These are phyloP conservation scores for Anodontia alba DNA, from an alignment of 2,888 invertebrate genomes.

Conservation along the genomic window DNA sequence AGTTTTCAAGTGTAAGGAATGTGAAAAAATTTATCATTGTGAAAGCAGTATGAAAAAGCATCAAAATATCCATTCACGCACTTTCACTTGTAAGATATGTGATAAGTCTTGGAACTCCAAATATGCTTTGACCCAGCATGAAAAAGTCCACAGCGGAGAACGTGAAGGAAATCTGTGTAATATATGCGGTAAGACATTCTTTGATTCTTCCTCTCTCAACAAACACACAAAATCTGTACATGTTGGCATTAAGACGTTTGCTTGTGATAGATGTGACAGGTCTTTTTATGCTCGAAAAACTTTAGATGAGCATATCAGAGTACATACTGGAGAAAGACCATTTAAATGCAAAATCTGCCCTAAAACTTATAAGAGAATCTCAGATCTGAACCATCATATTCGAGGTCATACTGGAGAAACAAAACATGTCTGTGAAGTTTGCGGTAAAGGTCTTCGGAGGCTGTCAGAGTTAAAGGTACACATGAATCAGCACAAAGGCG, in stretches of 20 bases:
- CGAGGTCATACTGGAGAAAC: conserved; percentile 57
- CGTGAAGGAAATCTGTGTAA: conserved; percentile 38
- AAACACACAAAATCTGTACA: conserved; percentile 57
- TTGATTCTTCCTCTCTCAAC: conserved; percentile 52
- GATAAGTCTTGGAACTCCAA: conserved; percentile 44
- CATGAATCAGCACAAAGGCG: conserved; percentile 34
- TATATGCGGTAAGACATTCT: conserved; percentile 56
- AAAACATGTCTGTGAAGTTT: conserved; percentile 52
- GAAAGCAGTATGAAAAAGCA: conserved; percentile 42
- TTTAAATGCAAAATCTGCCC: conserved; percentile 55
- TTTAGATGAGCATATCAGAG: conserved; percentile 53
- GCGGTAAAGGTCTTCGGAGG: conserved; percentile 56
- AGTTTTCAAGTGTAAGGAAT: conserved; percentile 45
- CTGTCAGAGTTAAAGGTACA: conserved; percentile 56
- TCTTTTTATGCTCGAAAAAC: conserved; percentile 54
- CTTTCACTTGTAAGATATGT: conserved; percentile 45
- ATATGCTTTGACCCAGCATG: conserved; percentile 44
- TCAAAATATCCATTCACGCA: conserved; percentile 44
- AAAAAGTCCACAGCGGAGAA: conserved; percentile 51
- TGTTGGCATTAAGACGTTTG: conserved; percentile 49
- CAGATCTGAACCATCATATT: conserved; percentile 58
- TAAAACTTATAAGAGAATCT: conserved; percentile 50
- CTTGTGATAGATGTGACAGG: conserved; percentile 45
- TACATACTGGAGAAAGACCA: conserved; percentile 58
- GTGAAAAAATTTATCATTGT: conserved; percentile 39